Evolutionary conservation across 2,888 invertebrate species (phyloP), one percentile per base, ranked within the genome.

Genomic region (Salticus scenicus): DNA sequence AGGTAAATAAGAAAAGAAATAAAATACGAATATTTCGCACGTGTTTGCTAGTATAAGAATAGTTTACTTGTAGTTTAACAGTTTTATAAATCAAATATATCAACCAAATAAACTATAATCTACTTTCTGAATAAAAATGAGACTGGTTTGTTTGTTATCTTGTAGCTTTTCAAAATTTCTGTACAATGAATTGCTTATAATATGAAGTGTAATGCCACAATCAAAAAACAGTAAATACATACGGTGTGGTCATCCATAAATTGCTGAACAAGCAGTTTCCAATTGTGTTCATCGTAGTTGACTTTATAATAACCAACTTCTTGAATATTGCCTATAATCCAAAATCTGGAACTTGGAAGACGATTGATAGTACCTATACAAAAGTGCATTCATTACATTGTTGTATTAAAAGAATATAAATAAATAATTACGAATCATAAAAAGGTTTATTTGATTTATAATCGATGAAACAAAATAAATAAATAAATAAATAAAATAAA

Each of bases 241-340:
- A 91, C 95, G 17, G 92, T 92, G 0, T 93, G 92, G 0, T 93
- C 92, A 63, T 93, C 92, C 88, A 90, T 88, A 1, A 92, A 90
- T 87, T 92, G 92, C 0, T 90, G 89, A 0, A 90, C 90, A 4
- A 92, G 89, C 76, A 89, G 84, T 1, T 88, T 75, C 92, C 92
- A 92, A 90, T 91, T 91, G 0, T 88, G 81, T 20, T 88, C 88
- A 37, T 92, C 91, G 87, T 92, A 92, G 87, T 91, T 92, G 4
- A 91, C 91, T 73, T 91, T 87, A 88, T 90, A 92, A 88, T 91
- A 92, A 0, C 92, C 92, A 87, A 96, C 96, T 92, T 96, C 96
- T 90, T 96, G 96, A 5, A 95, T 95, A 91, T 96, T 96, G 0
- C 96, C 93, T 76, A 96, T 94, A 71, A 96, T 93, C 89, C 96